These are phyloP conservation scores for Temnopleurus reevesii DNA, from an alignment of 53 echinoderm and acorn worm species.

Conservation along the genomic window DNA sequence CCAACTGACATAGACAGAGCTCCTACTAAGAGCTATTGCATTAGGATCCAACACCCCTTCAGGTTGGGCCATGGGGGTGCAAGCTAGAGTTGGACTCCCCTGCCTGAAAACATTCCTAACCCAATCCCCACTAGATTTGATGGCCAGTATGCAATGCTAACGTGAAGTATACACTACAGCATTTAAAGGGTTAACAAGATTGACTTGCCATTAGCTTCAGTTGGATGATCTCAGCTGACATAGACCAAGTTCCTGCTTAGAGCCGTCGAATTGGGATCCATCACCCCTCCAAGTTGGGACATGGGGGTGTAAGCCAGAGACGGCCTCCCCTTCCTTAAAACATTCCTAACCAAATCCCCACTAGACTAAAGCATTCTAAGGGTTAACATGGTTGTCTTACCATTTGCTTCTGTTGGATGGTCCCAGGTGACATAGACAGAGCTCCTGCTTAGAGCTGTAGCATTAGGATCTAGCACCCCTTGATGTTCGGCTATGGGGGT, in stretches of 20 bases:
- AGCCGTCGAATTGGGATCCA: conserved; percentile 67
- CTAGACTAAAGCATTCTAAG: too few species aligned
- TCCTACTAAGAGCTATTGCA: conserved; percentile 67
- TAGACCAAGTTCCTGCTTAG: conserved; percentile 64
- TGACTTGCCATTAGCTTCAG: conserved; percentile 83
- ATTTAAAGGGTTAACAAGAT: too few species aligned
- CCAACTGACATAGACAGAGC: conserved; percentile 74
- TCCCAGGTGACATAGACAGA: conserved; percentile 76
- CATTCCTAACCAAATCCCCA: too few species aligned
- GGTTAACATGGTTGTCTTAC: too few species aligned
- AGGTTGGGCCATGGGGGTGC: conserved; percentile 87
- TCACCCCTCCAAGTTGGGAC: conserved; percentile 81
- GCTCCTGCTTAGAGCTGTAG: conserved; percentile 67
- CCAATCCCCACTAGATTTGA: too few species aligned
- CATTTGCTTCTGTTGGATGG: conserved; percentile 89
- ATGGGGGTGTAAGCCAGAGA: conserved; percentile 68
- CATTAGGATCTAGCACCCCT: conserved; percentile 75
- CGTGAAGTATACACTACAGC: too few species aligned
- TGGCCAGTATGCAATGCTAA: too few species aligned
- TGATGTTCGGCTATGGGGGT: conserved; percentile 88
- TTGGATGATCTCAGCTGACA: conserved; percentile 77
- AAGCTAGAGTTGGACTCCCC: conserved; percentile 65
- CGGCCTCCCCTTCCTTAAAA: conserved; percentile 68
- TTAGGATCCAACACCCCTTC: conserved; percentile 80
- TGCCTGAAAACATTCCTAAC: too few species aligned